These are phyloP conservation scores for Calcarius lapponicus DNA, from an alignment of 2,797 vertebrate genomes.

Conservation along the genomic window DNA sequence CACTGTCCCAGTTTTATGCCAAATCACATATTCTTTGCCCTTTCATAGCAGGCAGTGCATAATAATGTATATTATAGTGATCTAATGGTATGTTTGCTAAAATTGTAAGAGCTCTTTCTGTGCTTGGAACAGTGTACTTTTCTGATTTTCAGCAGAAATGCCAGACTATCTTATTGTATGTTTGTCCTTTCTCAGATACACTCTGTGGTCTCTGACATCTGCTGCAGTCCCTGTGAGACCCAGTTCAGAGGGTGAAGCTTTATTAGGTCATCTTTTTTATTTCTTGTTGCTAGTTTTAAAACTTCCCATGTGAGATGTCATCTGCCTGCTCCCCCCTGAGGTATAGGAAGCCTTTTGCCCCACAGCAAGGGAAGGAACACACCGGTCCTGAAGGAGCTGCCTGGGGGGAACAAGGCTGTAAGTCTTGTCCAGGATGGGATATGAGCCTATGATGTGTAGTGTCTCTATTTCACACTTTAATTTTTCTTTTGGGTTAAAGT, in stretches of 20 bases:
- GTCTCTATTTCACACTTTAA: not conserved
- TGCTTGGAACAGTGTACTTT: not conserved
- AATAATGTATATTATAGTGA: not conserved
- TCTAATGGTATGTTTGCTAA: not conserved
- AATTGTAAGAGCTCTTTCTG: not conserved
- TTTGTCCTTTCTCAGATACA: not conserved
- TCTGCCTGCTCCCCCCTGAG: not conserved
- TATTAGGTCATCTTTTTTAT: slow-evolving; percentile 10
- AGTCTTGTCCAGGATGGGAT: not conserved
- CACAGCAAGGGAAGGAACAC: not conserved
- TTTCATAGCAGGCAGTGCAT: not conserved
- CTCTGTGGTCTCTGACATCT: not conserved
- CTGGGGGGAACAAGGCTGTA: not conserved
- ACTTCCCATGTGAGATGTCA: not conserved
- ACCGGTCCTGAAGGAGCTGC: not conserved
- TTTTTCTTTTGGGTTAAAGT: not conserved
- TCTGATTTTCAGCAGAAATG: not conserved
- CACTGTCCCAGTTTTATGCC: not conserved
- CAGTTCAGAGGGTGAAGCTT: not conserved
- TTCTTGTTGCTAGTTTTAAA: not conserved
- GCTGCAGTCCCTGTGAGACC: not conserved
- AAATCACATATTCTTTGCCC: not conserved
- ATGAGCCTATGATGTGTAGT: not conserved
- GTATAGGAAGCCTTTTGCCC: not conserved
- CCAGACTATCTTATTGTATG: not conserved